phyloP scores from a whole-genome alignment of 2,113 vertebrate species.

The Eleginops maclovinus region DNA sequence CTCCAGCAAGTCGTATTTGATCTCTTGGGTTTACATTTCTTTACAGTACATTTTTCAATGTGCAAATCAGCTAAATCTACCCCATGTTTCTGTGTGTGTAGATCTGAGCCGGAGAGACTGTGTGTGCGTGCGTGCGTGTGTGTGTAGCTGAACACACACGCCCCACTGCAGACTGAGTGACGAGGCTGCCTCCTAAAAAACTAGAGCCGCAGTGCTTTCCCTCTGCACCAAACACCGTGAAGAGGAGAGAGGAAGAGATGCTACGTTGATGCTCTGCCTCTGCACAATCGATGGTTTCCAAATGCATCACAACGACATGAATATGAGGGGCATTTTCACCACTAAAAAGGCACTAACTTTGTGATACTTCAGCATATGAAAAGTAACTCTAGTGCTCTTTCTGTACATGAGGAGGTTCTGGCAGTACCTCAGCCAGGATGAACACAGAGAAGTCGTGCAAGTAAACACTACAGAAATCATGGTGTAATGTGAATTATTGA shows the following conservation, averaged over 20 bases:
- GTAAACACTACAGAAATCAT: not conserved
- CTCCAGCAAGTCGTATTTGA: not conserved
- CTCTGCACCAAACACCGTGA: constrained; percentile 47
- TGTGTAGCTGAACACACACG: constrained; percentile 22
- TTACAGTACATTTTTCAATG: not conserved
- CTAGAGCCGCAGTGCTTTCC: constrained; percentile 49
- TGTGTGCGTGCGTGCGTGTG: not conserved
- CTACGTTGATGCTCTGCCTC: constrained; percentile 1
- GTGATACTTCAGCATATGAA: not conserved
- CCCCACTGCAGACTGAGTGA: constrained; percentile 38
- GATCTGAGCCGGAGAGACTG: too few species aligned
- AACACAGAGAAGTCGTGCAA: not conserved
- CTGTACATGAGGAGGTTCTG: not conserved
- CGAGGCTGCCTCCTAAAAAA: constrained; percentile 12
- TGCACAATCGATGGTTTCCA: not conserved
- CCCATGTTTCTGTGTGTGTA: not conserved
- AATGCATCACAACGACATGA: not conserved
- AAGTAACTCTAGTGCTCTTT: not conserved
- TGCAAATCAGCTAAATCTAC: not conserved
- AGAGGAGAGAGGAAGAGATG: constrained; percentile 2
- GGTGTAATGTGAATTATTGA: not conserved
- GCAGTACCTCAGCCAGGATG: not conserved
- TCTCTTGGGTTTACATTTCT: not conserved
- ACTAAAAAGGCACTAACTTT: not conserved
- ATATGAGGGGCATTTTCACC: too few species aligned